Percentiles rank a stretch among this genome's conserved stretches.
Evolutionary conservation across 2,797 vertebrate species (phyloP).

Genomic region (Ciconia nigra): DNA sequence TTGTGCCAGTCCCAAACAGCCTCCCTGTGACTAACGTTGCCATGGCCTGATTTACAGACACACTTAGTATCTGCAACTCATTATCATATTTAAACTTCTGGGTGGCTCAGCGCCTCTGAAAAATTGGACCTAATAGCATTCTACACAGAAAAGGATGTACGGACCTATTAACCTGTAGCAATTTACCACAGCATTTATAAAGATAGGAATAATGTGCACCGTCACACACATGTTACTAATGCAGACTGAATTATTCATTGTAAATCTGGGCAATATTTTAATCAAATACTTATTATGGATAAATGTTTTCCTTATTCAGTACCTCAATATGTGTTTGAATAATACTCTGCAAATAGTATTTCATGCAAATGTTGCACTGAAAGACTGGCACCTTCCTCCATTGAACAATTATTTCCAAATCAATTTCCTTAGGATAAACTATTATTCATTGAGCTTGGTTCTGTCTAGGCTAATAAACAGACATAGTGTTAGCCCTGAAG

Average conservation of each 20-base stretch:
- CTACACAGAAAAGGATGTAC: not conserved
- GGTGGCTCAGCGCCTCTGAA: conserved; percentile 2
- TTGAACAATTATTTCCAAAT: conserved; percentile 42
- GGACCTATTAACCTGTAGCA: conserved; percentile 28
- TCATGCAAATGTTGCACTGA: not conserved
- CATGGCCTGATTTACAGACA: conserved; percentile 3
- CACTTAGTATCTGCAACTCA: not conserved
- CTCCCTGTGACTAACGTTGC: not conserved
- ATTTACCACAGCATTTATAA: not conserved
- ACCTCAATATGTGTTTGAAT: not conserved
- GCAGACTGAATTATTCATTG: conserved; percentile 40
- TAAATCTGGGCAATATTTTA: conserved; percentile 17
- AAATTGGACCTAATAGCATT: not conserved
- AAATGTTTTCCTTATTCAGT: conserved; percentile 41
- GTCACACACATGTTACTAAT: not conserved
- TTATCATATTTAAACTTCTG: conserved; percentile 16
- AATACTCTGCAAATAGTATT: conserved; percentile 4
- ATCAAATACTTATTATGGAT: conserved; percentile 13
- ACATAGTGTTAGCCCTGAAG: not conserved
- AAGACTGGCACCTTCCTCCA: not conserved
- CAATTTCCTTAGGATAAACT: not conserved
- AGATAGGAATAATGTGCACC: not conserved
- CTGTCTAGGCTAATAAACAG: not conserved
- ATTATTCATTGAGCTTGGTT: not conserved
- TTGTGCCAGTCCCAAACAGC: not conserved